A percentile compares a stretch with the other conserved stretches of the same genome.
Evolutionary conservation across 2,113 vertebrate species (phyloP).

Genomic region (Beaufortia kweichowensis): DNA sequence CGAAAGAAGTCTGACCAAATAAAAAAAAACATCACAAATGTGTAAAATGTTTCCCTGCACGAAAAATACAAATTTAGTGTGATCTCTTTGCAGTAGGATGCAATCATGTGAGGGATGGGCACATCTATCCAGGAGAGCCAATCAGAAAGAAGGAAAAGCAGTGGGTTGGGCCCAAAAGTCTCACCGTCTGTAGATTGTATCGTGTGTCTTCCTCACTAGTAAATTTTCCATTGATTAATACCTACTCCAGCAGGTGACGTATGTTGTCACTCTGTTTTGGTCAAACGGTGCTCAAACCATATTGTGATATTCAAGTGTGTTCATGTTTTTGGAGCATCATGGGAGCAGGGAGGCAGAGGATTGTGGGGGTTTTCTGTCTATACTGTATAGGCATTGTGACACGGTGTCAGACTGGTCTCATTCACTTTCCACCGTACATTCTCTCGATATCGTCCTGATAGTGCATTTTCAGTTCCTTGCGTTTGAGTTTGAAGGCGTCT

Average conservation of each 20-base stretch:
- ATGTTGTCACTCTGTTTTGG: conserved; percentile 21
- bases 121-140: not conserved
- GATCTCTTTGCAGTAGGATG: conserved; percentile 1
- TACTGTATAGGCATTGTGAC: conserved; percentile 11
- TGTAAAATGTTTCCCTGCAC: conserved; percentile 44
- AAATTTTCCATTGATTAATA: not conserved
- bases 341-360: conserved; percentile 8
- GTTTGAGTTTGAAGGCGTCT: conserved; percentile 95
- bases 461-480: conserved; percentile 91
- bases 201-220: not conserved
- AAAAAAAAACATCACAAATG: conserved; percentile 5
- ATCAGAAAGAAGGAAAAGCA: not conserved
- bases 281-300: conserved; percentile 49
- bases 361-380: not conserved
- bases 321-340: conserved; percentile 69
- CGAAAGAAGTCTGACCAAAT: not conserved
- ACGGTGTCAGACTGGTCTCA: conserved; percentile 37
- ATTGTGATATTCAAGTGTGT: conserved; percentile 83
- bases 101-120: not conserved
- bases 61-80: conserved; percentile 3
- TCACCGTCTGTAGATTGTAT: conserved; percentile 22
- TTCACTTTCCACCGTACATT: conserved; percentile 89
- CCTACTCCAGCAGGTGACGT: conserved; percentile 52
- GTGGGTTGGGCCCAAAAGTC: conserved; percentile 15
- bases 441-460: conserved; percentile 94